Evolutionary conservation across 2,888 invertebrate genomes (phyloP).

Genomic region (Rhynchonema sp.): DNA sequence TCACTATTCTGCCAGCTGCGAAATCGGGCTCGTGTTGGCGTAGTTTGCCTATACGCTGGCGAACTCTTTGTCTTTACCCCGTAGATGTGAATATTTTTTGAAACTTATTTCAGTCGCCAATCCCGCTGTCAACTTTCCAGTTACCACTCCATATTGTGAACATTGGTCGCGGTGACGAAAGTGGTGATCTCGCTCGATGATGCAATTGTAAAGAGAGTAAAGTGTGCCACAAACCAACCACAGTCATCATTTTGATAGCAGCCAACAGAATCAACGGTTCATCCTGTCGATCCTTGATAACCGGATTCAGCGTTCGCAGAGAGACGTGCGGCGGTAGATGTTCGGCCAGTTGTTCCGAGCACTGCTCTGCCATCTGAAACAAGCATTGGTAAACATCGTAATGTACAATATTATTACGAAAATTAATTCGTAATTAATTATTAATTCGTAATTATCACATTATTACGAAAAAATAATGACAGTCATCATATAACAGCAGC

Average conservation of each 20-base stretch:
- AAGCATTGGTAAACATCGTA: constrained; percentile 45
- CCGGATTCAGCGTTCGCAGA: constrained; percentile 54
- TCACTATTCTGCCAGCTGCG: too few species aligned
- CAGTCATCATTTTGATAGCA: constrained; percentile 68
- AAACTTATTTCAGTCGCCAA: too few species aligned
- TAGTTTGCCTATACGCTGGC: too few species aligned
- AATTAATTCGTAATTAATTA: too few species aligned
- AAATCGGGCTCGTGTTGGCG: too few species aligned
- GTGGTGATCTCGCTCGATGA: not conserved
- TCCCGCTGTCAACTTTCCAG: too few species aligned
- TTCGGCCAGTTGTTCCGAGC: constrained; percentile 52
- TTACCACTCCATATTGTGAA: not conserved
- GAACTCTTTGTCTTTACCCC: too few species aligned
- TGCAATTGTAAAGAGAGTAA: not conserved
- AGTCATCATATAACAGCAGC: too few species aligned
- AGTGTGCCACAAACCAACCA: constrained; percentile 10
- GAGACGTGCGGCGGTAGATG: constrained; percentile 60
- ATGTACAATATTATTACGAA: constrained; percentile 49
- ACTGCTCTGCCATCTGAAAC: constrained; percentile 63
- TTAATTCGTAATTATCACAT: too few species aligned
- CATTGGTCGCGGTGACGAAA: not conserved
- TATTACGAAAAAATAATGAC: too few species aligned
- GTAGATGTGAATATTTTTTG: too few species aligned
- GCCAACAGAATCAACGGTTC: constrained; percentile 63
- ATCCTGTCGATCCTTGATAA: constrained; percentile 53